Percentiles rank a stretch among this genome's conserved stretches.
Conservation (phyloP, 2,797 vertebrate species). For the Syngnathus rostellatus region DNA sequence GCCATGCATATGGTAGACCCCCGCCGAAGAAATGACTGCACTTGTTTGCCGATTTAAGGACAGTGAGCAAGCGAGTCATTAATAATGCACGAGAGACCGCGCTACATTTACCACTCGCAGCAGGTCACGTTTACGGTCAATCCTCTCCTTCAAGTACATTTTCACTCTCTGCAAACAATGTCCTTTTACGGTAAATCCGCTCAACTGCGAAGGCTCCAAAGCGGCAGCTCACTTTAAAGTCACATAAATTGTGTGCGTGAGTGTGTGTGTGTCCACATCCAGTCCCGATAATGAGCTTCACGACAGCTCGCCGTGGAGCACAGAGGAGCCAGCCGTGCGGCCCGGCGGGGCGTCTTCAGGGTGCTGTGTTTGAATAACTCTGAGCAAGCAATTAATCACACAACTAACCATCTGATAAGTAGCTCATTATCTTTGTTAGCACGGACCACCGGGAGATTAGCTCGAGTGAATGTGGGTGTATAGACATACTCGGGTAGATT, state of each 20-base stretch:
- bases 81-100: constrained; percentile 32
- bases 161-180: constrained; percentile 27
- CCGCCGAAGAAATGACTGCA: constrained; percentile 16
- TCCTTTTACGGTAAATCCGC: constrained; percentile 41
- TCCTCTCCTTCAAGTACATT: constrained; percentile 20
- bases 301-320: constrained; percentile 47
- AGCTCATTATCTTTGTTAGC: constrained; percentile 53
- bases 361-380: constrained; percentile 50
- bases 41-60: constrained; percentile 31
- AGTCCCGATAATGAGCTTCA: constrained; percentile 50
- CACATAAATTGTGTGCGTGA: constrained; percentile 9
- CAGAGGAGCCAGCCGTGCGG: constrained; percentile 41
- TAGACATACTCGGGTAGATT: neutral
- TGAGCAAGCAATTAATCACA: constrained; percentile 55
- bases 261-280: constrained; percentile 19
- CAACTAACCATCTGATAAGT: constrained; percentile 49
- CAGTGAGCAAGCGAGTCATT: constrained; percentile 25
- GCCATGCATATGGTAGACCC: neutral
- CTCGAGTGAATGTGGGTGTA: constrained; percentile 6
- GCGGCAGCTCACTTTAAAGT: constrained; percentile 17
- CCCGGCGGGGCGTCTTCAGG: constrained; percentile 41
- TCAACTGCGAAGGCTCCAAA: constrained; percentile 34
- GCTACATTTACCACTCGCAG: constrained; percentile 8
- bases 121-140: constrained; percentile 35
- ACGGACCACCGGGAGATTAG: constrained; percentile 22